These are phyloP conservation scores for Mesoclemmys tuberculata DNA, from an alignment of 2,113 vertebrate genomes.

Conservation along the genomic window DNA sequence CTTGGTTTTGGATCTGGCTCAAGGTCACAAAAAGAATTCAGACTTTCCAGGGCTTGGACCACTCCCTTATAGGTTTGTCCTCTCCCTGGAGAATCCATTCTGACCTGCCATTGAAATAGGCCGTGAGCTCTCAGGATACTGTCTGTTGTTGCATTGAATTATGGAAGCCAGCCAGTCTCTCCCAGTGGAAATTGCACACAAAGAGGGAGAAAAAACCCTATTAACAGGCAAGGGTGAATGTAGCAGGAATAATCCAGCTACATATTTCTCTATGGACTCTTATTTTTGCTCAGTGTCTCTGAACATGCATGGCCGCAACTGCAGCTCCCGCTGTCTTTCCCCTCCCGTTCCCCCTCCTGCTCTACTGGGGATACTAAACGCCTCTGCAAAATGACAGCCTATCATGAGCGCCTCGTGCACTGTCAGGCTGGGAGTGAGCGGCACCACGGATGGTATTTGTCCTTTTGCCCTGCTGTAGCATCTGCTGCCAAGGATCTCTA, in stretches of 20 bases:
- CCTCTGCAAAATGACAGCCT: not conserved
- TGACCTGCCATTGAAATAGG: not conserved
- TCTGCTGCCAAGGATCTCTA: not conserved
- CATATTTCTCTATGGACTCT: not conserved
- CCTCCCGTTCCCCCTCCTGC: not conserved
- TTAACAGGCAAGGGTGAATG: not conserved
- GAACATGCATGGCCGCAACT: not conserved
- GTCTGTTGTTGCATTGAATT: not conserved
- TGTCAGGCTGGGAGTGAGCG: not conserved
- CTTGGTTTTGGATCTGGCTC: not conserved
- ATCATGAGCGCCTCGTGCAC: not conserved
- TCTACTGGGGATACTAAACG: not conserved
- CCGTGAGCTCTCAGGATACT: not conserved
- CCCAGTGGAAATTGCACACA: conserved; percentile 6
- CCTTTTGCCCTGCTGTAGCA: not conserved
- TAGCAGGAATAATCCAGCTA: not conserved
- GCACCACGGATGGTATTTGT: not conserved
- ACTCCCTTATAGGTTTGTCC: not conserved
- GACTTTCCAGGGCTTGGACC: not conserved
- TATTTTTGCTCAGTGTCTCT: not conserved
- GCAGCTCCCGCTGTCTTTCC: not conserved
- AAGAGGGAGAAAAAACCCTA: not conserved
- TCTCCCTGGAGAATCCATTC: not conserved
- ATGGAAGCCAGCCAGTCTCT: conserved; percentile 7
- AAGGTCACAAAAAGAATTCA: not conserved